These are phyloP conservation scores for Phrynosoma blainvillii DNA, from an alignment of 2,113 vertebrate genomes.

Conservation along the genomic window DNA sequence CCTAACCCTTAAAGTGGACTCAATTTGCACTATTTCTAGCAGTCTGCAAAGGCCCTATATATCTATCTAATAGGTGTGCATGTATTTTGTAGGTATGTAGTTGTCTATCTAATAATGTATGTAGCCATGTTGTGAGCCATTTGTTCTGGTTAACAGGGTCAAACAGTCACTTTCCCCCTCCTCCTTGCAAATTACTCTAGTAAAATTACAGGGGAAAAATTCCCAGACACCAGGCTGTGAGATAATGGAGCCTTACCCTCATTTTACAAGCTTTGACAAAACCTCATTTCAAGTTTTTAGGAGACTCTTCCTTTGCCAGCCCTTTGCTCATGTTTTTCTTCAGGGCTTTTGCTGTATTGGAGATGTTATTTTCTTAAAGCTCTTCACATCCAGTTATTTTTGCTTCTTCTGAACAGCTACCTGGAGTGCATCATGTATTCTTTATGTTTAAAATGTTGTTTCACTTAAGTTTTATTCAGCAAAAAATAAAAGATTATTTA, in stretches of 20 bases:
- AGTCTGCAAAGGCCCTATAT: too few relatives aligned
- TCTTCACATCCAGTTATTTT: constrained; percentile 20
- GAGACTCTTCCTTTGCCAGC: constrained; percentile 35
- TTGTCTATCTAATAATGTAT: not conserved
- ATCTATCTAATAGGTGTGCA: too few relatives aligned
- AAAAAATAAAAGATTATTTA: constrained; percentile 31
- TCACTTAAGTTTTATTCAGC: not conserved
- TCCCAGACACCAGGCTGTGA: constrained; percentile 30
- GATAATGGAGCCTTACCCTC: constrained; percentile 49
- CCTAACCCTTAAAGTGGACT: too few relatives aligned
- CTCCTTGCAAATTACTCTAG: not conserved
- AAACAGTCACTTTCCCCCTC: not conserved
- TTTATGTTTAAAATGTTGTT: constrained; percentile 36
- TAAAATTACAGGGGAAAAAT: constrained; percentile 44
- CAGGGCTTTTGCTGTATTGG: constrained; percentile 27
- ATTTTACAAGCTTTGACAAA: constrained; percentile 57
- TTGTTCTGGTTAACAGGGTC: constrained; percentile 1
- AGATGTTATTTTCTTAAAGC: not conserved
- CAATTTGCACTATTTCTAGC: too few relatives aligned
- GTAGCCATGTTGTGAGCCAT: constrained; percentile 14
- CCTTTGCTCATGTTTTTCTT: constrained; percentile 43
- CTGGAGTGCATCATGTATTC: constrained; percentile 44
- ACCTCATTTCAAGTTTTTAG: constrained; percentile 47
- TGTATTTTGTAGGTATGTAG: too few relatives aligned
- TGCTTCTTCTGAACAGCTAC: not conserved